These are phyloP conservation scores for Drosophila auraria DNA, from an alignment of 1,140 invertebrate species.

Conservation along the genomic window DNA sequence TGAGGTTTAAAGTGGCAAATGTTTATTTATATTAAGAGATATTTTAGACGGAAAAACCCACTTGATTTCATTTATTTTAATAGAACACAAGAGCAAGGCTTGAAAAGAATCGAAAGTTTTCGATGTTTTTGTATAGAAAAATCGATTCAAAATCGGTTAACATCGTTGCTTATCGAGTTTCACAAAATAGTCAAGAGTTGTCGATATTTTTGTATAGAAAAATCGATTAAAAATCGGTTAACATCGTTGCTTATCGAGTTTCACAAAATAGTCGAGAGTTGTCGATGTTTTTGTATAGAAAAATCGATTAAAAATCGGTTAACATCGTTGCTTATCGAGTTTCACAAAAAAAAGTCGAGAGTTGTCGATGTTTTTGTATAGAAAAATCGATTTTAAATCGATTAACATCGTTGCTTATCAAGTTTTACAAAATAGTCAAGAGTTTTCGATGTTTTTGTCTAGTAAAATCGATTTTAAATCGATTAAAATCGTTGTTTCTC, in stretches of 20 bases:
- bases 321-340: no score
- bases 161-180: background rate
- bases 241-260: background rate
- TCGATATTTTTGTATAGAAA: no score
- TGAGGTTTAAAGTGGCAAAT: no score
- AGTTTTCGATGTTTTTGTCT: background rate
- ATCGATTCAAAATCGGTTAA: no score
- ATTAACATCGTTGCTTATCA: no score
- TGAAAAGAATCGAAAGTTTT: background rate
- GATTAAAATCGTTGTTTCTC: background rate
- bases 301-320: no score
- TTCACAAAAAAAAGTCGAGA: no score
- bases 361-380: background rate
- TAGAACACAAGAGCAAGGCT: background rate
- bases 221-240: background rate
- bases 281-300: no score
- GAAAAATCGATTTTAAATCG: no score
- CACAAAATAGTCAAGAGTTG: background rate
- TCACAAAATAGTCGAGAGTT: no score
- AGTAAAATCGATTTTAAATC: background rate
- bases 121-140: background rate
- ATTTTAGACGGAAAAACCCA: background rate
- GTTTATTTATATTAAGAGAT: background rate
- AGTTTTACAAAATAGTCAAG: background rate
- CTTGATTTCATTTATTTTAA: background rate